A percentile compares a stretch with the other conserved stretches of the same genome.
phyloP scores from a whole-genome alignment of 2,797 vertebrate species.

The Microchirus variegatus region DNA sequence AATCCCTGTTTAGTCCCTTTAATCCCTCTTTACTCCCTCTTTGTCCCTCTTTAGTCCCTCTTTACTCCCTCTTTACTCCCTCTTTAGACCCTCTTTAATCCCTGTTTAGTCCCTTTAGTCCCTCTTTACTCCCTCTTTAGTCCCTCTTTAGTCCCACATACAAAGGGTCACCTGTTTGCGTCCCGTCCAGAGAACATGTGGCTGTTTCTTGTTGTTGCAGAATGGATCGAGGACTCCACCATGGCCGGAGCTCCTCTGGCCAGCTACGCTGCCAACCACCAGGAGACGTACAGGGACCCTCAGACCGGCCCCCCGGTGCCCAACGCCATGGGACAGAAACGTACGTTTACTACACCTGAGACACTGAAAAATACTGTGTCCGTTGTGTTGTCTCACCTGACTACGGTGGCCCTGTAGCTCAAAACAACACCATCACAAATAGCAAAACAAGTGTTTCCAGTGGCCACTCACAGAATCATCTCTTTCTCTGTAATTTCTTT shows the following conservation, averaged over 20 bases:
- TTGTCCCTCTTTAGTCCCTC: conserved; percentile 15
- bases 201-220: conserved; percentile 81
- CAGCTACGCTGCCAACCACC: conserved; percentile 89
- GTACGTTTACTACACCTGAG: too few relatives aligned
- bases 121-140: conserved; percentile 15
- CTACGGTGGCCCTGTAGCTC: too few relatives aligned
- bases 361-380: too few relatives aligned
- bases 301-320: conserved; percentile 73
- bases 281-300: conserved; percentile 91
- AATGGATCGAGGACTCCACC: conserved; percentile 94
- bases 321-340: conserved; percentile 79
- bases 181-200: conserved; percentile 66
- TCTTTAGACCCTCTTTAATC: conserved; percentile 16
- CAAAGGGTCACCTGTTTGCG: conserved; percentile 41
- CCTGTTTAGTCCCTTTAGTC: too few relatives aligned
- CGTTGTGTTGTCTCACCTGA: too few relatives aligned
- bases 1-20: conserved; percentile 13
- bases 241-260: conserved; percentile 88
- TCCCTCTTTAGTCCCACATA: conserved; percentile 18
- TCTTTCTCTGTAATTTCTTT: too few relatives aligned
- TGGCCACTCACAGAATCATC: too few relatives aligned
- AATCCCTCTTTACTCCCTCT: conserved; percentile 14
- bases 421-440: too few relatives aligned
- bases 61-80: conserved; percentile 14
- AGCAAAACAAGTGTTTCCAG: too few relatives aligned